These are phyloP conservation scores for Leptinotarsa juncta DNA, from an alignment of 2,888 invertebrate species.

Conservation along the genomic window DNA sequence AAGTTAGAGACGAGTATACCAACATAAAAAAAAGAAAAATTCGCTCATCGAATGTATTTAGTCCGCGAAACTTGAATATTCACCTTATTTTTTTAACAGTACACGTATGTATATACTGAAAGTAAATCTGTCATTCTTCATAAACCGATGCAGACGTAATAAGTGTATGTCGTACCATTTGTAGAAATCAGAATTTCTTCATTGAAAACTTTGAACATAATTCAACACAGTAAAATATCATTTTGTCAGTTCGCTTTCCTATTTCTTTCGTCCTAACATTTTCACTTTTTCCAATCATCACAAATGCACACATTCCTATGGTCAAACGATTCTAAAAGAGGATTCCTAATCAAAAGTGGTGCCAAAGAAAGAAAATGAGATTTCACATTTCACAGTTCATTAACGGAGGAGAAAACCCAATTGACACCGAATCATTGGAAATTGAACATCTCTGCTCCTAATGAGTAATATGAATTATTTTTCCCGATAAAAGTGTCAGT, in stretches of 20 bases:
- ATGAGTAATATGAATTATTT: not conserved
- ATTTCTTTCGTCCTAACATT: not conserved
- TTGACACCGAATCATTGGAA: conserved; percentile 8
- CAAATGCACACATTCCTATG: conserved; percentile 2
- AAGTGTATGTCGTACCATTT: no score
- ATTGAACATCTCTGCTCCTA: not conserved
- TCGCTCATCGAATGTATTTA: no score
- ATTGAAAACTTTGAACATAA: not conserved
- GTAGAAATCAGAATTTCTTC: no score
- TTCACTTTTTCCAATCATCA: conserved; percentile 8
- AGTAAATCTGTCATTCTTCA: no score
- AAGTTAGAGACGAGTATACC: no score
- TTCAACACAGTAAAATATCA: not conserved
- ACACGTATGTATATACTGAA: no score
- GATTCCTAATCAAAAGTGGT: conserved; percentile 3
- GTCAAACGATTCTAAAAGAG: conserved; percentile 7
- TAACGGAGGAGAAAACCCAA: conserved; percentile 11
- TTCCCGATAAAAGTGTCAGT: not conserved
- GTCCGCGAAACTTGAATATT: no score
- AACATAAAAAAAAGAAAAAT: no score
- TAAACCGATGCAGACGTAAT: no score
- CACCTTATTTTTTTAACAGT: no score
- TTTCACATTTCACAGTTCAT: conserved; percentile 14
- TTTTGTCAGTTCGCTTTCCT: not conserved
- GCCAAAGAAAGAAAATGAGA: conserved; percentile 2